Base-by-base conservation (phyloP, 2,797 vertebrate genomes). In the Diceros bicornis region DNA sequence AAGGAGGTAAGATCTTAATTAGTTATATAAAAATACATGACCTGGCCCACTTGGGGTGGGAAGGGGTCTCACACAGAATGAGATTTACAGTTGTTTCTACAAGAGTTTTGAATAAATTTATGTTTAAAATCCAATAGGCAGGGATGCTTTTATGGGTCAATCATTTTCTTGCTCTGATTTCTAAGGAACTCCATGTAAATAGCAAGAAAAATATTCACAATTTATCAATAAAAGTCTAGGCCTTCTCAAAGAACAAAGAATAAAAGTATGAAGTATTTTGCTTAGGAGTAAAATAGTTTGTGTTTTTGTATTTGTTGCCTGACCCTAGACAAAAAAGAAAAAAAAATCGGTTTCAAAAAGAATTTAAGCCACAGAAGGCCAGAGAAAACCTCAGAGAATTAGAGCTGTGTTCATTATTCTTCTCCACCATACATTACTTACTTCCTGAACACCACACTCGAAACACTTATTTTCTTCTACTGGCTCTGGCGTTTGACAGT, bases 391-490 rank as follows among this genome's bases (percentile, higher is more conserved):
- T 61, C 52, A 94, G 74, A 27, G 34, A 84, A 77, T 74, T 62
- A 91, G 96, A 84, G 97, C 59, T 75, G 59, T 71, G 32, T 75
- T 95, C 88, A 64, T 97, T 88, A 93, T 59, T 57, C n/a, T 72
- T 97, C 84, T 78, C 93, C 94, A 97, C 69, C 96, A 96, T 89
- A 13, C 96, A n/a, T 57, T 97, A 99, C 99, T 99, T 99, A 99
- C 99, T 99, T 99, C 99, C 98, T 99, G 99, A 81, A 99, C 99
- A 10, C 99, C 99, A 89, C 99, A 99, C 98, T 99, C 99, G 94
- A 99, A 99, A 97, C 99, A 99, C 97, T 99, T 99, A 98, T 99
- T 99, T 98, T 99, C 99, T 97, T 99, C 99, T 18, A 99, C 99
- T 0, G 99, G 99, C 96, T 99, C 99, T 6, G 99, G 99, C 0